Percentiles rank a stretch among this genome's conserved stretches.
These are phyloP conservation scores for Esox lucius DNA, from an alignment of 2,797 vertebrate genomes.

Conservation along the genomic window DNA sequence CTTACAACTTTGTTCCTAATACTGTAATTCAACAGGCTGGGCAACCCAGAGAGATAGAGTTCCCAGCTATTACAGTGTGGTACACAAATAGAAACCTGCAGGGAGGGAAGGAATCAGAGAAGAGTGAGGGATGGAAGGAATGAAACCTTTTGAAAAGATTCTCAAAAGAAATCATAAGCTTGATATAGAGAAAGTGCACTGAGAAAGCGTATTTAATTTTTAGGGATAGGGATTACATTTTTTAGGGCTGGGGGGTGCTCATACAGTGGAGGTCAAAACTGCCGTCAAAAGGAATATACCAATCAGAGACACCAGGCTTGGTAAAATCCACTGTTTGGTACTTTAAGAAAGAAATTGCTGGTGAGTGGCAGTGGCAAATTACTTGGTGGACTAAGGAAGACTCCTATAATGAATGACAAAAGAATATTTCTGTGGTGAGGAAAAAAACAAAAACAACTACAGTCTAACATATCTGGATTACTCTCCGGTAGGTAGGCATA, in stretches of 20 bases:
- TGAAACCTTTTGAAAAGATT: conserved; percentile 8
- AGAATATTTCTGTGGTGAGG: too few relatives aligned
- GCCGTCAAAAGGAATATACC: too few relatives aligned
- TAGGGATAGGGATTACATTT: background rate
- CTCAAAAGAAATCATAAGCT: background rate
- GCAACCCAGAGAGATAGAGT: conserved; percentile 36
- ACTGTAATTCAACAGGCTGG: conserved; percentile 33
- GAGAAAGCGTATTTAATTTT: background rate
- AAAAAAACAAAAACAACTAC: too few relatives aligned
- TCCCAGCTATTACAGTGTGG: conserved; percentile 41
- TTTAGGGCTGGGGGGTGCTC: background rate
- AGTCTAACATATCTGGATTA: too few relatives aligned
- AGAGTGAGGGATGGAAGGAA: conserved; percentile 3
- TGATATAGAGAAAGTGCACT: background rate
- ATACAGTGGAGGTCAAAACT: too few relatives aligned
- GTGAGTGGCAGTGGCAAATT: too few relatives aligned
- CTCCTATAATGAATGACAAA: too few relatives aligned
- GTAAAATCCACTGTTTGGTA: too few relatives aligned
- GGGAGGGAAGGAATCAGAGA: conserved; percentile 7
- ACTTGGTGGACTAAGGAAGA: too few relatives aligned
- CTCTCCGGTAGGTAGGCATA: too few relatives aligned
- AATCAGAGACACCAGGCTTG: too few relatives aligned
- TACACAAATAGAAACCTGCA: conserved; percentile 52
- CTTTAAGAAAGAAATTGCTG: too few relatives aligned
- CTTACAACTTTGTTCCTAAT: conserved; percentile 45